These are phyloP conservation scores for Scolopax rusticola DNA, from an alignment of 2,797 vertebrate species.

Conservation along the genomic window DNA sequence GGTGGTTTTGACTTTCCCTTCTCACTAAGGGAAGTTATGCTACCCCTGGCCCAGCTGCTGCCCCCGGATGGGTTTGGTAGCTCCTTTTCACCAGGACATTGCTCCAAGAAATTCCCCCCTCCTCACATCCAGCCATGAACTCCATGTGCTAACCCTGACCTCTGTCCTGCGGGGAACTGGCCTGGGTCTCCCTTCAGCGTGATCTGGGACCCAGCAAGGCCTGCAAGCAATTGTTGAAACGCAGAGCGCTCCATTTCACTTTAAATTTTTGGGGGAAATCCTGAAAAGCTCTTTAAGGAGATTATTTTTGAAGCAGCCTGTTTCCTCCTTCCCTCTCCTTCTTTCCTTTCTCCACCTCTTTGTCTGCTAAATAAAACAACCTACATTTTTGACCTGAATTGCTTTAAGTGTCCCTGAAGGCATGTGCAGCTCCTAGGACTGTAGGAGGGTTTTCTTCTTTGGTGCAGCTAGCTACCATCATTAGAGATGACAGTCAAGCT, in stretches of 20 bases:
- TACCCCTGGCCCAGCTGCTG: neutral
- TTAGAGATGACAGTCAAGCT: slow-evolving; percentile 35
- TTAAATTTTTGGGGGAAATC: neutral
- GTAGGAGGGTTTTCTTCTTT: slow-evolving; percentile 49
- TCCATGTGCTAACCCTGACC: neutral
- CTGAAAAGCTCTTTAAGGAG: neutral
- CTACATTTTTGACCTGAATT: slow-evolving; percentile 74
- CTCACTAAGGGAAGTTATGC: neutral
- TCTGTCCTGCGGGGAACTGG: neutral
- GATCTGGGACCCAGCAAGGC: neutral
- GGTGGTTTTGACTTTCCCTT: neutral
- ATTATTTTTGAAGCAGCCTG: slow-evolving; percentile 6
- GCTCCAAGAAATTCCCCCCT: neutral
- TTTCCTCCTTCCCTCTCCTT: slow-evolving; percentile 31
- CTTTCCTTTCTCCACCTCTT: slow-evolving; percentile 20
- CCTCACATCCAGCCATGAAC: neutral
- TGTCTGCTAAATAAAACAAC: slow-evolving; percentile 72
- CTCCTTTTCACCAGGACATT: neutral
- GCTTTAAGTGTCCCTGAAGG: slow-evolving; percentile 61
- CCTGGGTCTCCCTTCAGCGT: fast-evolving
- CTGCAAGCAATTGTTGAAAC: neutral
- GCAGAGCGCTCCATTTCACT: neutral
- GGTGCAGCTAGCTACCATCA: neutral
- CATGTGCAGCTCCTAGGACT: slow-evolving; percentile 31
- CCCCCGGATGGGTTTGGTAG: neutral